These are phyloP conservation scores for Drosophila ochracea DNA, from an alignment of 2,888 invertebrate genomes.

Conservation along the genomic window DNA sequence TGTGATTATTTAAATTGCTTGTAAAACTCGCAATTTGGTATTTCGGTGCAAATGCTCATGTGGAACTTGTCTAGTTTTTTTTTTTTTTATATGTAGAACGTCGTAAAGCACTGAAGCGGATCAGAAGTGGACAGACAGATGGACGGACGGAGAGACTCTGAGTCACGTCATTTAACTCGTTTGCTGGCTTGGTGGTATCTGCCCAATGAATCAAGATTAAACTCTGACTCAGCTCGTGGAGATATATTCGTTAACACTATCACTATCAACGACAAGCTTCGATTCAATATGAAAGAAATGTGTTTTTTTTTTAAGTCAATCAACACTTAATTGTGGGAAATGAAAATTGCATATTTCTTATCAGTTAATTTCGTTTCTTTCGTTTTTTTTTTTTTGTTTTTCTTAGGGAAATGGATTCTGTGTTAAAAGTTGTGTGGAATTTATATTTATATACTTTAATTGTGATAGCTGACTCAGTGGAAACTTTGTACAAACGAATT, in stretches of 20 bases:
- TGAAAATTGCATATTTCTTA: neutral
- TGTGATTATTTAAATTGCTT: constrained; percentile 24
- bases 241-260: constrained; percentile 3
- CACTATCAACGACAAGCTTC: constrained; percentile 2
- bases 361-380: neutral
- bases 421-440: neutral
- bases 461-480: neutral
- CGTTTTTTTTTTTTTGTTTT: neutral
- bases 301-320: neutral
- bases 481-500: neutral
- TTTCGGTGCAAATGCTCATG: neutral
- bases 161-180: constrained; percentile 36
- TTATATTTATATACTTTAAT: neutral
- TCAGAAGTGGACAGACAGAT: constrained; percentile 4
- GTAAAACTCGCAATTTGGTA: constrained; percentile 14
- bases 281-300: neutral
- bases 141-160: constrained; percentile 8
- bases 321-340: neutral
- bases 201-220: constrained; percentile 9
- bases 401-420: neutral
- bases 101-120: constrained; percentile 18
- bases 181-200: constrained; percentile 28
- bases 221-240: constrained; percentile 31
- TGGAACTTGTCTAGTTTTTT: constrained; percentile 9
- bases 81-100: constrained; percentile 11